Percentiles rank a stretch among this genome's conserved stretches.
phyloP scores from a whole-genome alignment of 1,140 invertebrate species.

The Caerostris darwini region DNA sequence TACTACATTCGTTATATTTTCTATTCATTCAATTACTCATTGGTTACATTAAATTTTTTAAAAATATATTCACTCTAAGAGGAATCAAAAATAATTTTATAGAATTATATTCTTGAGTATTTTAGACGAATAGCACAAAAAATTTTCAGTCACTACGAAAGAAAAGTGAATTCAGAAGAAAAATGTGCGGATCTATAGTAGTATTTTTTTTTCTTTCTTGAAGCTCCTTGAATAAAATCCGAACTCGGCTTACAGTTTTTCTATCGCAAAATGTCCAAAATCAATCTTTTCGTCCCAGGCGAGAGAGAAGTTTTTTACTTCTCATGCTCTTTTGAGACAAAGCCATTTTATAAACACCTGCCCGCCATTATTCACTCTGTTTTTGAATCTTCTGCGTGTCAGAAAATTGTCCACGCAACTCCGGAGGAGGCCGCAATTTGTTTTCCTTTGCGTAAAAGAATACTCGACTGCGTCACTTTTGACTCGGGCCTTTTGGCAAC shows the following conservation, averaged over 20 bases:
- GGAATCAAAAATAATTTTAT: no score
- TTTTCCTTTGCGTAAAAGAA: background rate
- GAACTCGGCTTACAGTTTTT: conserved; percentile 37
- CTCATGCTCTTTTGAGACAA: conserved; percentile 38
- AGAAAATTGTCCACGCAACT: conserved; percentile 33
- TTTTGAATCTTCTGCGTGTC: background rate
- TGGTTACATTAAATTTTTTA: no score
- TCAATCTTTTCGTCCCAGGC: conserved; percentile 47
- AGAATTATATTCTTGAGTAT: no score
- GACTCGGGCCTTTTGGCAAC: background rate
- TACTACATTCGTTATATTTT: no score
- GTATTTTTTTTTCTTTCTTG: no score
- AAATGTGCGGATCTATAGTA: background rate
- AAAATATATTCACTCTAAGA: no score
- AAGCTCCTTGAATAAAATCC: conserved; percentile 17
- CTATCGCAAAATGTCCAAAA: conserved; percentile 30
- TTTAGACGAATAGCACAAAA: no score
- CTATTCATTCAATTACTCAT: no score
- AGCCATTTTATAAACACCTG: conserved; percentile 62
- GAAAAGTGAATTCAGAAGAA: background rate
- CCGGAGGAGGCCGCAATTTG: conserved; percentile 1
- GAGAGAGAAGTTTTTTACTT: background rate
- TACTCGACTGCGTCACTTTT: background rate
- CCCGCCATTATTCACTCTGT: conserved; percentile 37
- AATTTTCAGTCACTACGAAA: no score